A percentile compares a stretch with the other conserved stretches of the same genome.
These are phyloP conservation scores for Folsomia candida DNA, from an alignment of 2,888 invertebrate genomes.

Conservation along the genomic window DNA sequence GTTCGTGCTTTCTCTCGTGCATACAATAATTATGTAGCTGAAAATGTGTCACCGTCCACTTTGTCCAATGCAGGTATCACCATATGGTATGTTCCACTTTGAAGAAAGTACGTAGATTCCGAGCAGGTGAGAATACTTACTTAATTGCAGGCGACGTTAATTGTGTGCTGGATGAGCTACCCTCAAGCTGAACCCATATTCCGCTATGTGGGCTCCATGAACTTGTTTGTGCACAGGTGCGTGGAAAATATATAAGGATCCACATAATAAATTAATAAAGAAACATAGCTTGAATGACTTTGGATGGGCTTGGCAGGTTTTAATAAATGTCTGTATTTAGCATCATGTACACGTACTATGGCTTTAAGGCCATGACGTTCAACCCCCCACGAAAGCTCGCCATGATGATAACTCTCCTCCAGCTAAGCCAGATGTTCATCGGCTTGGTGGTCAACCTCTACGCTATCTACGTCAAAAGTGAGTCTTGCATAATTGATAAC, in stretches of 20 bases:
- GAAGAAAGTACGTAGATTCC: too few species aligned
- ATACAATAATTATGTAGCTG: neutral
- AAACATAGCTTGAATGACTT: neutral
- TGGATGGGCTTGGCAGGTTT: too few species aligned
- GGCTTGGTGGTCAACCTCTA: slow-evolving; percentile 17
- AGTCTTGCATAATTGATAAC: too few species aligned
- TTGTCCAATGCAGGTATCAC: slow-evolving; percentile 9
- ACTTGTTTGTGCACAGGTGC: slow-evolving; percentile 19
- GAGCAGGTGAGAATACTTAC: too few species aligned
- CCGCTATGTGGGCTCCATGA: slow-evolving; percentile 20
- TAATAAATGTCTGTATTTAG: slow-evolving; percentile 10
- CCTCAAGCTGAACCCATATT: slow-evolving; percentile 24
- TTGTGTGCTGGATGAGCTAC: slow-evolving; percentile 19
- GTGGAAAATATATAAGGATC: neutral
- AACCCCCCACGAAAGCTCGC: slow-evolving; percentile 15
- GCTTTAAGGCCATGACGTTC: slow-evolving; percentile 35
- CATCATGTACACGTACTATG: slow-evolving; percentile 41
- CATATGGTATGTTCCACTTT: neutral
- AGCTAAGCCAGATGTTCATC: slow-evolving; percentile 26
- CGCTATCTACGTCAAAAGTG: slow-evolving; percentile 11
- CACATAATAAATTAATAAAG: neutral
- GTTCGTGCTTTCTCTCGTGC: neutral
- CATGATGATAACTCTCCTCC: slow-evolving; percentile 22
- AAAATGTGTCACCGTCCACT: neutral
- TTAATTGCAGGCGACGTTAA: slow-evolving; percentile 12